These are phyloP conservation scores for Dione juno DNA, from an alignment of 2,888 invertebrate genomes.

Conservation along the genomic window DNA sequence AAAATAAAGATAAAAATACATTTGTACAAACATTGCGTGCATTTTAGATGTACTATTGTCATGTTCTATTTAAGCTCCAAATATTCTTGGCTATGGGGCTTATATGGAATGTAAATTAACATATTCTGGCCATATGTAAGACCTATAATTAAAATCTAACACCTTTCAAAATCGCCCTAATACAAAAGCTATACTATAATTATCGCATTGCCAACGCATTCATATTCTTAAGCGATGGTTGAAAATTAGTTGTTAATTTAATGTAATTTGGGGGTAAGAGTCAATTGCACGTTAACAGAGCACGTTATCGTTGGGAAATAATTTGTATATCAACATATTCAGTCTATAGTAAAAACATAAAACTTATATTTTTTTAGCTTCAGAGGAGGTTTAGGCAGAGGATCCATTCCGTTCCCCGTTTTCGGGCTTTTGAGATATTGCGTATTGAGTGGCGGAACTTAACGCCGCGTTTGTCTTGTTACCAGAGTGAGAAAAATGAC, in stretches of 20 bases:
- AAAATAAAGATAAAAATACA: too few species aligned
- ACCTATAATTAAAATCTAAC: slow-evolving; percentile 16
- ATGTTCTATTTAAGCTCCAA: neutral
- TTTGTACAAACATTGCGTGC: too few species aligned
- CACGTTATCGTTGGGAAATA: slow-evolving; percentile 11
- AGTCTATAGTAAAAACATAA: too few species aligned
- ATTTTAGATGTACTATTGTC: too few species aligned
- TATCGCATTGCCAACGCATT: slow-evolving; percentile 14
- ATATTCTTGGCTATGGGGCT: neutral
- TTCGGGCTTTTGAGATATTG: too few species aligned
- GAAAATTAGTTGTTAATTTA: slow-evolving; percentile 40
- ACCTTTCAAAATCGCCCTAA: slow-evolving; percentile 18
- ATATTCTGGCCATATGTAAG: neutral
- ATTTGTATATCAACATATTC: slow-evolving; percentile 1
- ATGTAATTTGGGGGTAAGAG: slow-evolving; percentile 33
- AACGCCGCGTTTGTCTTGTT: too few species aligned
- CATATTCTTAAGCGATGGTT: slow-evolving; percentile 27
- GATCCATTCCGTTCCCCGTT: too few species aligned
- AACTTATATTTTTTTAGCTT: too few species aligned
- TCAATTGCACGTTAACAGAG: slow-evolving; percentile 30
- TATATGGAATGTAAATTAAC: neutral
- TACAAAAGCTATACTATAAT: slow-evolving; percentile 10
- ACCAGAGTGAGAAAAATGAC: too few species aligned
- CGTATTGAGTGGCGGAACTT: too few species aligned
- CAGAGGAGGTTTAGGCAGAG: too few species aligned